Evolutionary conservation across 2,113 vertebrate genomes (phyloP), one percentile per base, ranked within the genome.

Genomic region (Eptatretus burgeri): DNA sequence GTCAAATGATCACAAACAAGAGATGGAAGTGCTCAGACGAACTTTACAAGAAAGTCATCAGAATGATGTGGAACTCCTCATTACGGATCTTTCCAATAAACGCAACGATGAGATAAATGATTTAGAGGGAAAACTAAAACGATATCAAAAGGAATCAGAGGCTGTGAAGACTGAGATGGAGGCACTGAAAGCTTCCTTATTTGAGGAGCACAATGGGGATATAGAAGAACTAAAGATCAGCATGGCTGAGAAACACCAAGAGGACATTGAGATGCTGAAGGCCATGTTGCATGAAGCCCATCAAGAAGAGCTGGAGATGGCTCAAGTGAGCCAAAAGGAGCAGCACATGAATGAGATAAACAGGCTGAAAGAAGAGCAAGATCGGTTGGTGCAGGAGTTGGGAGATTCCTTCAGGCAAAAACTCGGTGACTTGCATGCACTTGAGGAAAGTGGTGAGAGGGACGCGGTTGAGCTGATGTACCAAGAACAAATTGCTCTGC

Each of bases 361-460:
- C 13, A 68, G 76, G 18, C 75, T 87, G 52, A 63, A 68, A 1
- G 74, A 77, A 62, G 80, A 83, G 66, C 76, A 74, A 17, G 74
- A 75, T 52, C 74, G 53, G 62, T 66, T 82, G 62, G 66, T 82
- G 14, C 71, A 68, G 67, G 76, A 78, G 62, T 69, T 82, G 10
- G 79, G 82, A 51, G 72, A 73, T 4, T 74, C 69, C 3, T 70
- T 80, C 9, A 66, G 73, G 1, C 70, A 67, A 1, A 66, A 79
- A 1, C 72, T 77, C 1, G 68, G 70, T 60, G 78, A 71, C 67
- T 71, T 84, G 20, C 66, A 14, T 66, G 74, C 77, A 67, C 5
- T 64, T 7, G 27, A 41, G 27, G 27, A 41, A 41, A 41, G 27
- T 41, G 27, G 27, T 41, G 27, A 41, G 27, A 41, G 27, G 27